phyloP scores from a whole-genome alignment of 2,888 invertebrate genomes.

The Diarsia dahlii region DNA sequence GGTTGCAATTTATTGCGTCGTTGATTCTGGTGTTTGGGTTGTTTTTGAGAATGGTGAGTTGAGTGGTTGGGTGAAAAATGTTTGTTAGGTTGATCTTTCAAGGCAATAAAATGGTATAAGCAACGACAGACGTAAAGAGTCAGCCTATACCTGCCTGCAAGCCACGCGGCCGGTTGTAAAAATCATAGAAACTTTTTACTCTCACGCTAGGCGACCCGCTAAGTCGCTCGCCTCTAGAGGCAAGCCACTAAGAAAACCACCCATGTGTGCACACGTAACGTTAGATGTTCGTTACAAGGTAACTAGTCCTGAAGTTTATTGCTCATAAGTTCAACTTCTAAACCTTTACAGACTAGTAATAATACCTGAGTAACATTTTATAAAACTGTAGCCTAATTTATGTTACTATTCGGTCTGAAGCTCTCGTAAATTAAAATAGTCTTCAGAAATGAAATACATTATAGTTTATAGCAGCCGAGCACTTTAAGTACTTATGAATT shows the following conservation, averaged over 20 bases:
- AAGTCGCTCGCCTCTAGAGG: not conserved
- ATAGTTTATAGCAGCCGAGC: conserved; percentile 1
- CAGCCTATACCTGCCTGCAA: not conserved
- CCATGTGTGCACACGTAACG: not conserved
- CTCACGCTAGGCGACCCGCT: not conserved
- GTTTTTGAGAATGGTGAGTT: conserved; percentile 15
- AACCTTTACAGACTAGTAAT: not conserved
- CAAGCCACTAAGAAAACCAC: not conserved
- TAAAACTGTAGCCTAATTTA: not conserved
- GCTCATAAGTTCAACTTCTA: not conserved
- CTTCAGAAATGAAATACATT: conserved; percentile 17
- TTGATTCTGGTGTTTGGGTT: conserved; percentile 15
- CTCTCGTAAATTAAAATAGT: not conserved
- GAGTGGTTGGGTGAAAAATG: not conserved
- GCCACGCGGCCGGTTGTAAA: not conserved
- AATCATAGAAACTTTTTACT: not conserved
- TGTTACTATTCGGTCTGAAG: too few species aligned
- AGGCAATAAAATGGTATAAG: not conserved
- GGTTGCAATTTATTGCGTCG: conserved; percentile 46
- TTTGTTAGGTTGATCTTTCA: not conserved
- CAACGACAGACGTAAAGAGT: not conserved
- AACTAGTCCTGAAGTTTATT: not conserved
- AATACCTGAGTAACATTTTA: not conserved
- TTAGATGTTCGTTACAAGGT: not conserved
- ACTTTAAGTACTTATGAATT: conserved; percentile 9